These are phyloP conservation scores for Choristoneura rosaceana DNA, from an alignment of 2,888 invertebrate genomes.

Conservation along the genomic window DNA sequence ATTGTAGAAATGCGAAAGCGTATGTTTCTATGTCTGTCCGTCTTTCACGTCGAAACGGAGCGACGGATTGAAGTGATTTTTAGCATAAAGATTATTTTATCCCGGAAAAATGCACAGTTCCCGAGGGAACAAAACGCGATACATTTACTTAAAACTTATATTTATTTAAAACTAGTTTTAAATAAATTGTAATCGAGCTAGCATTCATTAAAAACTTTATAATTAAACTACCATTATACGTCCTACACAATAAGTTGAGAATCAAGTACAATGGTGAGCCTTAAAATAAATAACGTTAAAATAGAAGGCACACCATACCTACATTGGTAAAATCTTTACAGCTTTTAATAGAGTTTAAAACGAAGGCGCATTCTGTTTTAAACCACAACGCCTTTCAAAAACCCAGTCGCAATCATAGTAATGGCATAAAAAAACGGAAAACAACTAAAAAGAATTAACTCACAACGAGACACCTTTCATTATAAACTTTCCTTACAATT, in stretches of 20 bases:
- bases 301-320: background rate
- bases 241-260: background rate
- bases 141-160: no score
- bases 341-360: background rate
- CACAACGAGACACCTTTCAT: background rate
- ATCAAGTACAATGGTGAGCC: background rate
- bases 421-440: slow-evolving; percentile 33
- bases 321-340: background rate
- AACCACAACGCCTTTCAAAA: background rate
- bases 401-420: slow-evolving; percentile 37
- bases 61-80: no score
- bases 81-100: no score
- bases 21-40: no score
- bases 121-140: no score
- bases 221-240: background rate
- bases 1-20: no score
- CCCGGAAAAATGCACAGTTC: no score
- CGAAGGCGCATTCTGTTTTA: background rate
- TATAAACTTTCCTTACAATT: background rate
- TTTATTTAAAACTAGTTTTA: no score
- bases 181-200: background rate
- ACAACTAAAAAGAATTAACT: background rate
- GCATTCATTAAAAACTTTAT: background rate
- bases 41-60: no score
- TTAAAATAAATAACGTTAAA: background rate